Evolutionary conservation across 2,888 invertebrate genomes (phyloP).

Genomic region (Deilephila elpenor): DNA sequence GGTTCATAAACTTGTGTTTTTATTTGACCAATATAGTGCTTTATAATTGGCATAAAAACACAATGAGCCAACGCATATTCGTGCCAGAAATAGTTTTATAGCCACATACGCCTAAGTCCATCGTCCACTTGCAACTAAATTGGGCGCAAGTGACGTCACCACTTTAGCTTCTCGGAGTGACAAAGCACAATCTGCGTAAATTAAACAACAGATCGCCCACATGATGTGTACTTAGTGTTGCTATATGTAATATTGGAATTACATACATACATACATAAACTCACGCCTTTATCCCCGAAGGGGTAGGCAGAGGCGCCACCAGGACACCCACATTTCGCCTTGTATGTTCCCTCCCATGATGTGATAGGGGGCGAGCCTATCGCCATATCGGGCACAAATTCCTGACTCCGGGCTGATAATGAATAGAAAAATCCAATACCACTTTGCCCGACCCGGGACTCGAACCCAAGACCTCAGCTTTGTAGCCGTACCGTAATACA

Average conservation of each 20-base stretch:
- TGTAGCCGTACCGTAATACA: too few relatives aligned
- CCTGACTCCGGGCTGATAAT: too few relatives aligned
- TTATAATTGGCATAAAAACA: slow-evolving; percentile 1
- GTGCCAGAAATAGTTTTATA: slow-evolving; percentile 7
- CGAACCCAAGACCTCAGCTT: too few relatives aligned
- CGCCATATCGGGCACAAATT: too few relatives aligned
- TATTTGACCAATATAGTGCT: background rate
- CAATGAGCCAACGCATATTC: background rate
- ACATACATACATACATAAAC: too few relatives aligned
- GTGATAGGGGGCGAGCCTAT: too few relatives aligned
- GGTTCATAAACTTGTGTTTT: background rate
- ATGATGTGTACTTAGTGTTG: background rate
- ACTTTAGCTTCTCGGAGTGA: slow-evolving; percentile 6
- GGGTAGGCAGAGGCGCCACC: too few relatives aligned
- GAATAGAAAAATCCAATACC: too few relatives aligned
- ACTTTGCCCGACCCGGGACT: too few relatives aligned
- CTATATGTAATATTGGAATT: background rate
- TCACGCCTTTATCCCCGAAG: too few relatives aligned
- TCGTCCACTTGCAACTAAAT: slow-evolving; percentile 4
- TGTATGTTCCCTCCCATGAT: too few relatives aligned
- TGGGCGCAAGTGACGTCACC: slow-evolving; percentile 7
- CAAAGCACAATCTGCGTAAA: slow-evolving; percentile 14
- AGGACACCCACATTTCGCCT: too few relatives aligned
- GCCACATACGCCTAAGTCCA: background rate
- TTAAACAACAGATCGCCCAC: slow-evolving; percentile 20